Evolutionary conservation across 2,797 vertebrate species (phyloP), one percentile per base, ranked within the genome.

Genomic region (Argentina silus): DNA sequence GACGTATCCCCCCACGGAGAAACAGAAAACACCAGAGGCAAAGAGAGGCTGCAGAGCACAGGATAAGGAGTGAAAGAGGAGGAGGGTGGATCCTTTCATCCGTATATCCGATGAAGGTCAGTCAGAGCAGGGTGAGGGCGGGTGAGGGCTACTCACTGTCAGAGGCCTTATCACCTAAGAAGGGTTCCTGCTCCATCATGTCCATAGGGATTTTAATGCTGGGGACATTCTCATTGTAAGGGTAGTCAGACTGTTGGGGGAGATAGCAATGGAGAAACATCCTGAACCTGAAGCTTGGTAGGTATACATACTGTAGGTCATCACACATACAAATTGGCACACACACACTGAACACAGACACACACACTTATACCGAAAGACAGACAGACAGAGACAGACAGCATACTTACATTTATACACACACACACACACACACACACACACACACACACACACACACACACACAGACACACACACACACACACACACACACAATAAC

Each of bases 191-290:
- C 91, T 99, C 98, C 96, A 99, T 96, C 93, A 98, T 97, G 94
- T 99, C 97, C 97, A 99, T 97, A 90, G 97, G 96, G 78, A 99
- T 99, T 97, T 99, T 99, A 96, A 99, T 97, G 96, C 95, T 98
- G 94, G 98, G 96, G 86, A 96, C 93, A 77, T 95, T 98, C 92
- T 98, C 97, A 94, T 88, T 96, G 94, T 96, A 99, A 87, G 96
- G 96, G 90, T 93, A 98, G 94, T 99, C 97, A 83, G 96, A 98
- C 98, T 99, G 97, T 94, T 91, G 93, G 95, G 92, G 90, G n/a
- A 90, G 56, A 78, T 65, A 79, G 6, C 7, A 69, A 71, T 86
- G 78, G 71, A 50, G 42, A 45, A 86, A 67, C 23, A 79, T 65
- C 70, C 75, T 83, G 59, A 83, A 74, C 81, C 11, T 7, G 53